Evolutionary conservation across 2,888 invertebrate genomes (phyloP).

Genomic region (Pherbina coryleti): DNA sequence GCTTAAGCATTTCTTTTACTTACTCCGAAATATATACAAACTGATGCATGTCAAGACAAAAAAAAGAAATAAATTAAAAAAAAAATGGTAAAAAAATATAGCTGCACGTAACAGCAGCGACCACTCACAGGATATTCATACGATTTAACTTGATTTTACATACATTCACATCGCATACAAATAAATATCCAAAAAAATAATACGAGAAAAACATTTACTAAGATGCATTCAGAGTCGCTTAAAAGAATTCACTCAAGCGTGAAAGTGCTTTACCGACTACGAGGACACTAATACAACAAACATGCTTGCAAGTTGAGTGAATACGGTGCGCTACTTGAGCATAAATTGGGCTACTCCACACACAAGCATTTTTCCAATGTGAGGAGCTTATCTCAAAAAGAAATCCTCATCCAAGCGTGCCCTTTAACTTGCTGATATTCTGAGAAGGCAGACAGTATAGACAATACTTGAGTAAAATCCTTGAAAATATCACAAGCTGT

Average conservation of each 20-base stretch:
- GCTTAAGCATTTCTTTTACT: background rate
- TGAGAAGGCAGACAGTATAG: too few species aligned
- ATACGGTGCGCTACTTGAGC: slow-evolving; percentile 19
- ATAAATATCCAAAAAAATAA: slow-evolving; percentile 5
- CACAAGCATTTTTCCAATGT: too few species aligned
- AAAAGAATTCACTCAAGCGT: slow-evolving; percentile 1
- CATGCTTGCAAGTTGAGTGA: slow-evolving; percentile 7
- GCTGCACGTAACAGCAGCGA: background rate
- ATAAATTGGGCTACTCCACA: slow-evolving; percentile 41
- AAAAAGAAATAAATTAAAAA: too few species aligned
- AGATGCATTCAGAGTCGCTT: slow-evolving; percentile 5
- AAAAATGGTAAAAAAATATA: background rate
- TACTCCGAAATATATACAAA: background rate
- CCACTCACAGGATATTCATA: slow-evolving; percentile 1
- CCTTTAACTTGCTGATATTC: too few species aligned
- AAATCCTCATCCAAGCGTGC: too few species aligned
- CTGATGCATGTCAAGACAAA: background rate
- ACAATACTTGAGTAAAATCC: too few species aligned
- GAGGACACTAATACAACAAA: background rate
- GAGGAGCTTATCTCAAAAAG: too few species aligned
- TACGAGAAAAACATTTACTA: slow-evolving; percentile 15
- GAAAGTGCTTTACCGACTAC: slow-evolving; percentile 24
- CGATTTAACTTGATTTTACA: background rate
- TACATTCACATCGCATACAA: background rate
- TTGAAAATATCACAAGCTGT: too few species aligned